Evolutionary conservation across 2,888 invertebrate species (phyloP), one percentile per base, ranked within the genome.

Genomic region (Merodon equestris): DNA sequence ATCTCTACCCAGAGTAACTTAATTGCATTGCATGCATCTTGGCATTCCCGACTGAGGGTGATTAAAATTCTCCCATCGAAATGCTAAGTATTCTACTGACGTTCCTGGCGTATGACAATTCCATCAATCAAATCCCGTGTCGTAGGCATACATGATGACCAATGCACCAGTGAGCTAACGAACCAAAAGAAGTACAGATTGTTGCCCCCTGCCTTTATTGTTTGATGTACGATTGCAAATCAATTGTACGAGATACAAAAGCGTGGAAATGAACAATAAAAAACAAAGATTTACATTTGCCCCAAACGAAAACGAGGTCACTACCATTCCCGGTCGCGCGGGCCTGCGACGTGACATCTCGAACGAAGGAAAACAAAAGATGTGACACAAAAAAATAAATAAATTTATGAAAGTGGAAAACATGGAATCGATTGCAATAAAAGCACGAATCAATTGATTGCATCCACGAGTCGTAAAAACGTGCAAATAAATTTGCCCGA

Each of bases 271-370:
- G 56, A 17, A 45, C 13, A 64, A 56, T 50, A 27, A 27, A 27
- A 7, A 60, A 66, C 48, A 17, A 60, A 72, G 44, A 57, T 50
- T 48, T 14, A 38, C 44, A 47, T 27, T 27, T 27, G 27, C 40
- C n/a, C 9, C 67, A n/a, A 61, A 68, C 74, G 68, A 60, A 71
- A 79, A 54, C 50, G 63, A 73, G 77, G 77, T 73, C 73, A 36
- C 60, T 10, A 51, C 63, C 68, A 74, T 68, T 74, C 63, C 40
- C 58, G 63, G 57, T 64, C 27, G 56, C 50, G 45, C 42, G 19
- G 40, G 53, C 58, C 48, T 27, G 53, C 34, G 38, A 74, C 74
- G 58, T 73, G 68, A 73, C 63, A 57, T 51, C 48, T 42, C 19
- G 36, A 34, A 48, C 36, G 47, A 58, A 36, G 18, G 17, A 57